Percentiles rank a stretch among this genome's conserved stretches.
phyloP scores from a whole-genome alignment of 2,888 invertebrate genomes.

The Troides aeacus region DNA sequence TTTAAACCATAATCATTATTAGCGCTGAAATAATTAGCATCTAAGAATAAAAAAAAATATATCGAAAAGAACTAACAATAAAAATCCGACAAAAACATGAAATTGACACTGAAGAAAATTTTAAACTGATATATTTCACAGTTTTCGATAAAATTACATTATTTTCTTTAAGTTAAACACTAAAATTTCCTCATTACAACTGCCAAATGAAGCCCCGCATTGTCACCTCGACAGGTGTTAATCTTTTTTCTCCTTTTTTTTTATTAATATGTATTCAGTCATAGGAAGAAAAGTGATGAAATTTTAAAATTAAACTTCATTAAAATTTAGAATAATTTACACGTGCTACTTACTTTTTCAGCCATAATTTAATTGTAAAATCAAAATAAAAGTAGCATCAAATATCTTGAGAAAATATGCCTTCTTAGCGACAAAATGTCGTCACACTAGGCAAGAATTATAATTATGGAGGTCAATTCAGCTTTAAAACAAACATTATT shows the following conservation, averaged over 20 bases:
- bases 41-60: too few species aligned
- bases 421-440: not conserved
- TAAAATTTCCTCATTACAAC: slow-evolving; percentile 22
- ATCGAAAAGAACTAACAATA: too few species aligned
- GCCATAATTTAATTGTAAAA: slow-evolving; percentile 45
- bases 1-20: too few species aligned
- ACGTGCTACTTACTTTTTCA: slow-evolving; percentile 51
- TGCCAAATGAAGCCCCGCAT: slow-evolving; percentile 25
- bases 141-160: slow-evolving; percentile 7
- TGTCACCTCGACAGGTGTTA: slow-evolving; percentile 24
- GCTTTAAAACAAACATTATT: slow-evolving; percentile 13
- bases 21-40: too few species aligned
- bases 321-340: not conserved
- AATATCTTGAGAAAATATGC: too few species aligned
- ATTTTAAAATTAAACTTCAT: too few species aligned
- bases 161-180: slow-evolving; percentile 16
- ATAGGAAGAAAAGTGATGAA: not conserved
- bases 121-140: not conserved
- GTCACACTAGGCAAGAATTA: not conserved
- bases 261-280: not conserved
- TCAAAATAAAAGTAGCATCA: slow-evolving; percentile 8
- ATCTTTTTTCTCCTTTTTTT: slow-evolving; percentile 15
- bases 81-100: not conserved
- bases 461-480: not conserved
- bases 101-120: slow-evolving; percentile 12